Conservation (phyloP, 2,888 invertebrate genomes). For the Oxycera nigricornis region DNA sequence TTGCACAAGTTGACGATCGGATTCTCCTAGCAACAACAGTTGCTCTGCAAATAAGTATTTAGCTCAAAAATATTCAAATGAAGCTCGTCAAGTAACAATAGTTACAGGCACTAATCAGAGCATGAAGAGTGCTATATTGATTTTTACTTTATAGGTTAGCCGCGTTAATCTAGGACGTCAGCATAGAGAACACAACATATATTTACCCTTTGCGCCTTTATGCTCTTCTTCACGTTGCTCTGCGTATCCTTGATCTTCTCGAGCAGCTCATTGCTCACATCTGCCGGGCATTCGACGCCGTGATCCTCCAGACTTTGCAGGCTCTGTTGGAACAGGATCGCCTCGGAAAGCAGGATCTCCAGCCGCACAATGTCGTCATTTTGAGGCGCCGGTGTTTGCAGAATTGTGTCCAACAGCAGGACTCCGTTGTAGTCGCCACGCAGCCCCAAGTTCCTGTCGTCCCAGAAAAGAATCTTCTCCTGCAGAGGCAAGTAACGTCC, state of each 20-base stretch:
- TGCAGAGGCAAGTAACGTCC: constrained; percentile 79
- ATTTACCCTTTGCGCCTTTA: constrained; percentile 86
- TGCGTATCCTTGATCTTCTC: constrained; percentile 76
- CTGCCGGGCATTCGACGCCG: constrained; percentile 78
- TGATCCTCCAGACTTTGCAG: constrained; percentile 76
- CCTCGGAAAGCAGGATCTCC: constrained; percentile 88
- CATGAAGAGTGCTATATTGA: too few relatives aligned
- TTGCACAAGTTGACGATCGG: too few relatives aligned
- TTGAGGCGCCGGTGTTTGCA: constrained; percentile 81
- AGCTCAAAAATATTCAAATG: too few relatives aligned
- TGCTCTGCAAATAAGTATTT: too few relatives aligned
- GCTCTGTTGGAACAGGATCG: constrained; percentile 82
- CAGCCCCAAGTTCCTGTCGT: constrained; percentile 81
- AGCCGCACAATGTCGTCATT: constrained; percentile 81
- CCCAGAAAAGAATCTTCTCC: constrained; percentile 85
- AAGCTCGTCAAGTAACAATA: too few relatives aligned
- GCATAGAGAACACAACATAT: background rate
- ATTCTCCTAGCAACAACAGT: too few relatives aligned
- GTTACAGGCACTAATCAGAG: too few relatives aligned
- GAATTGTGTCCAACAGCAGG: constrained; percentile 83
- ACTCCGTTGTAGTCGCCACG: constrained; percentile 92
- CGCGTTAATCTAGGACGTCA: too few relatives aligned
- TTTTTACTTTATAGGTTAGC: too few relatives aligned
- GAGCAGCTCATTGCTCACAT: constrained; percentile 79
- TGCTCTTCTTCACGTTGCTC: constrained; percentile 79